Evolutionary conservation across 2,888 invertebrate species (phyloP).

Genomic region (Harmothoe impar): DNA sequence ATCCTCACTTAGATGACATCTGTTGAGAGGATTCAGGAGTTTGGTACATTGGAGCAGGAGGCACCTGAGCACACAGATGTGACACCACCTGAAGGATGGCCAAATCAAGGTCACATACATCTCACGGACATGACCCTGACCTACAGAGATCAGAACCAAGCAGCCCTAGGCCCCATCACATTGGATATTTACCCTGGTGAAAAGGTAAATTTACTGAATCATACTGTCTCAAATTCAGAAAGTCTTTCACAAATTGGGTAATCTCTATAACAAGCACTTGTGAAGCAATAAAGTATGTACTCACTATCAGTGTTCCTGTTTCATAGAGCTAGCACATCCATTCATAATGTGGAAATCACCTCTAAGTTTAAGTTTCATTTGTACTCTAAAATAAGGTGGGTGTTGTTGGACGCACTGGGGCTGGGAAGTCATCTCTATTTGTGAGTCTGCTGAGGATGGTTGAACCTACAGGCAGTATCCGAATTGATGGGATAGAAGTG

Average conservation of each 20-base stretch:
- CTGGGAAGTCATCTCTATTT: slow-evolving; percentile 38
- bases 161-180: not conserved
- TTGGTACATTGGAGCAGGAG: slow-evolving; percentile 20
- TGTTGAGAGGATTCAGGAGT: slow-evolving; percentile 41
- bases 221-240: too few relatives aligned
- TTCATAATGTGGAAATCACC: too few relatives aligned
- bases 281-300: too few relatives aligned
- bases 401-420: not conserved
- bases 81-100: not conserved
- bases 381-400: not conserved
- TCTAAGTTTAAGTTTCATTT: too few relatives aligned
- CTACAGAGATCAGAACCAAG: not conserved
- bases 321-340: too few relatives aligned
- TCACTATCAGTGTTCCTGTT: too few relatives aligned
- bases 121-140: not conserved
- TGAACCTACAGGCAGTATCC: slow-evolving; percentile 32
- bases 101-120: not conserved
- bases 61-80: not conserved
- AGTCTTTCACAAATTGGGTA: too few relatives aligned
- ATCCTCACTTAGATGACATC: slow-evolving; percentile 48
- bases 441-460: slow-evolving; percentile 35
- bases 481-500: not conserved
- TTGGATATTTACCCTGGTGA: not conserved
- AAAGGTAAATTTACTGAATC: not conserved
- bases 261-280: too few relatives aligned